phyloP scores from a whole-genome alignment of 2,888 invertebrate species.

The Galerucella calmariensis region DNA sequence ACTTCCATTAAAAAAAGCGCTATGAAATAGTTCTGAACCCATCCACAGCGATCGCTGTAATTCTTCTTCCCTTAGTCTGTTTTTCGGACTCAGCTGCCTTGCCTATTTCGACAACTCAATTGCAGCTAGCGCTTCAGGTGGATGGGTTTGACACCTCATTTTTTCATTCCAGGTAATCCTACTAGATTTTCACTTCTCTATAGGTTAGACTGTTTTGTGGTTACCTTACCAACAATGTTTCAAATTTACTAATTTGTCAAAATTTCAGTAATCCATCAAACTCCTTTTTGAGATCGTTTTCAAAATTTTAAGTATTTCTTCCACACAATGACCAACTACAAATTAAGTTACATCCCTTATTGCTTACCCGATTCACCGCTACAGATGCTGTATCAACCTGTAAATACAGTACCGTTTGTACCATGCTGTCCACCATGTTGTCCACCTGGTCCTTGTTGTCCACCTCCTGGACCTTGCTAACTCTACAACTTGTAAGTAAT shows the following conservation, averaged over 20 bases:
- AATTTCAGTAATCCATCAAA: not conserved
- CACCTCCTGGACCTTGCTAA: not conserved
- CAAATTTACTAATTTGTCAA: slow-evolving; percentile 2
- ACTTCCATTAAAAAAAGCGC: no score
- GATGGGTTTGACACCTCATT: no score
- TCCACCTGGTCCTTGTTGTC: not conserved
- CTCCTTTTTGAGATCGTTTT: not conserved
- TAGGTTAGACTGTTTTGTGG: no score
- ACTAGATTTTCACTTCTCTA: no score
- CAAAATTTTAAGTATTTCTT: slow-evolving; percentile 28
- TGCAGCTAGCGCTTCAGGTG: no score
- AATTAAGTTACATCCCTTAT: slow-evolving; percentile 34
- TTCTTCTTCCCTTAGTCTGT: no score
- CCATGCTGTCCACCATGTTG: slow-evolving; percentile 26
- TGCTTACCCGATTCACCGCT: slow-evolving; percentile 34
- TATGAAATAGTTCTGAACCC: no score
- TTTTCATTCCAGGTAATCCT: no score
- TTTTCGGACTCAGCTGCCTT: no score
- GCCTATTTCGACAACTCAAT: no score
- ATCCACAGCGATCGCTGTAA: no score
- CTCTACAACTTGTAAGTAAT: not conserved
- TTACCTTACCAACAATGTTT: not conserved
- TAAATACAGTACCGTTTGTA: slow-evolving; percentile 37
- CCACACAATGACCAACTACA: slow-evolving; percentile 17
- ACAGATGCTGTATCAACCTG: slow-evolving; percentile 31